Conservation (phyloP, 2,113 vertebrate genomes). For the Trematomus loennbergii region DNA sequence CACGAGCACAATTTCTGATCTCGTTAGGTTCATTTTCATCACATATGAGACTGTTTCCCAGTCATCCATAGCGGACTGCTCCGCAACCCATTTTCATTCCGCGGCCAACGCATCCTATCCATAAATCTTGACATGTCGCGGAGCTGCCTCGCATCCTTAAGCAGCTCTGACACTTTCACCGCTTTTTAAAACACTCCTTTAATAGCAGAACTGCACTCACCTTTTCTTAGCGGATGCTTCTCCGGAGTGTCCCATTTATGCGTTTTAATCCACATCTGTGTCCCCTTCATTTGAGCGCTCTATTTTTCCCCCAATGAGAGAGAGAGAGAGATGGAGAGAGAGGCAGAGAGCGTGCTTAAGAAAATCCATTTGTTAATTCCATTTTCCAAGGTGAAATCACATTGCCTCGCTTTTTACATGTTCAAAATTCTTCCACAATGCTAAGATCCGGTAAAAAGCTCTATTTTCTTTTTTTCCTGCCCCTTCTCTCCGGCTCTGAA, state of each 20-base stretch:
- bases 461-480: slow-evolving; percentile 20
- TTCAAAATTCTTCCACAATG: slow-evolving; percentile 55
- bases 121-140: slow-evolving; percentile 62
- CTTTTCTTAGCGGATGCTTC: slow-evolving; percentile 61
- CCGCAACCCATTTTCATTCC: slow-evolving; percentile 57
- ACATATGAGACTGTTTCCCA: slow-evolving; percentile 10
- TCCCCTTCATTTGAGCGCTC: slow-evolving; percentile 74
- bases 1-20: slow-evolving; percentile 16
- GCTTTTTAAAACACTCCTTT: slow-evolving; percentile 23
- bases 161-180: slow-evolving; percentile 36
- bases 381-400: slow-evolving; percentile 72
- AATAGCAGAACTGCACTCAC: slow-evolving; percentile 63
- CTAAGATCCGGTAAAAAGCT: slow-evolving; percentile 51
- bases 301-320: slow-evolving; percentile 46
- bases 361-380: slow-evolving; percentile 82
- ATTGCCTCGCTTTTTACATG: slow-evolving; percentile 46
- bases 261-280: slow-evolving; percentile 78
- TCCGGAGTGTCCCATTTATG: slow-evolving; percentile 70
- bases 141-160: slow-evolving; percentile 53
- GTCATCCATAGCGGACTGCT: slow-evolving; percentile 37
- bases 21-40: neutral
- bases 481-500: slow-evolving; percentile 68
- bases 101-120: slow-evolving; percentile 55
- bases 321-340: slow-evolving; percentile 16
- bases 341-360: slow-evolving; percentile 54